A percentile compares a stretch with the other conserved stretches of the same genome.
These are phyloP conservation scores for Myotis yumanensis DNA, from an alignment of 2,113 vertebrate genomes.

Conservation along the genomic window DNA sequence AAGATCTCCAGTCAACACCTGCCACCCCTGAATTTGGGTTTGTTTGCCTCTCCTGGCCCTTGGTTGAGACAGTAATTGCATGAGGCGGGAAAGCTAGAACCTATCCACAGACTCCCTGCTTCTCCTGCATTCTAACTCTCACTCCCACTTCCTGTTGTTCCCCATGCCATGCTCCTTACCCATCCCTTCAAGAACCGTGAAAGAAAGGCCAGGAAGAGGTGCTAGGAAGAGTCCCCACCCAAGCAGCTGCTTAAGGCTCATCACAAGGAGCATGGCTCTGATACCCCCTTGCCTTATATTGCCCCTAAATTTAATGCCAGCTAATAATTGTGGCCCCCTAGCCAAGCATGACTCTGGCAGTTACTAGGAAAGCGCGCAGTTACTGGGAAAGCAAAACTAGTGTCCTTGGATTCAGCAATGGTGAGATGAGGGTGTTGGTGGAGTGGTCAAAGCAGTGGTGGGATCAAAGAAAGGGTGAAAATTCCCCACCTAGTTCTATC, in stretches of 20 bases:
- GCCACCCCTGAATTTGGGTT: too few relatives aligned
- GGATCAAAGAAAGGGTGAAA: neutral
- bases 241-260: neutral
- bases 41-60: fast-evolving
- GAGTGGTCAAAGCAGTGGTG: fast-evolving
- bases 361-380: neutral
- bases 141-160: neutral
- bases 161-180: fast-evolving
- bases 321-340: neutral
- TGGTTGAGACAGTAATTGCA: neutral
- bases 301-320: neutral
- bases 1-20: fast-evolving
- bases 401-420: neutral
- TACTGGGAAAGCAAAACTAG: neutral
- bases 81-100: too few relatives aligned
- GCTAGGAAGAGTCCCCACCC: neutral
- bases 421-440: neutral
- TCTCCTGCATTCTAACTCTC: neutral
- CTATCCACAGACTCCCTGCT: neutral
- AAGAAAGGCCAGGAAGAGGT: neutral
- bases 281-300: neutral
- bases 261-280: neutral
- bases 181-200: neutral
- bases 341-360: too few relatives aligned
- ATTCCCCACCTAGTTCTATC: neutral